phyloP scores from a whole-genome alignment of 2,888 invertebrate genomes.

The Agonopterix subpropinquella region DNA sequence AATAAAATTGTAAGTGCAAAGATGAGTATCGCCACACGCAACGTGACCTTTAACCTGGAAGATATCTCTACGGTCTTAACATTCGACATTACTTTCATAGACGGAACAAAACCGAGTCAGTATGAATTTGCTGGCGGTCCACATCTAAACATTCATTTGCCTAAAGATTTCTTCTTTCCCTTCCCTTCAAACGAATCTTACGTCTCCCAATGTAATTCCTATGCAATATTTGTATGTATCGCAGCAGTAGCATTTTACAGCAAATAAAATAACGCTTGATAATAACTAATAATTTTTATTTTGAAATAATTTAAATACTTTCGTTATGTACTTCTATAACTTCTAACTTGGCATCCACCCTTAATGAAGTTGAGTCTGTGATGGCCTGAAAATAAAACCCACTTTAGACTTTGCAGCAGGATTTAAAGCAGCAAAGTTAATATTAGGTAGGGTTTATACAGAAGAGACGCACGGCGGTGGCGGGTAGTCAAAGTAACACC shows the following conservation, averaged over 20 bases:
- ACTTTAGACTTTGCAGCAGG: constrained; percentile 26
- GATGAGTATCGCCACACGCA: constrained; percentile 24
- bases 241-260: constrained; percentile 11
- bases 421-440: constrained; percentile 15
- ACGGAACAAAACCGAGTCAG: constrained; percentile 40
- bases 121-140: constrained; percentile 74
- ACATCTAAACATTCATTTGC: constrained; percentile 78
- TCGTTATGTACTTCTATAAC: constrained; percentile 56
- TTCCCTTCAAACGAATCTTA: constrained; percentile 54
- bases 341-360: constrained; percentile 62
- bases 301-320: constrained; percentile 71
- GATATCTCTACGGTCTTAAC: constrained; percentile 44
- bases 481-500: too few species aligned
- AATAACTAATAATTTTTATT: constrained; percentile 70
- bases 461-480: too few species aligned
- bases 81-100: constrained; percentile 50
- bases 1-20: constrained; percentile 42
- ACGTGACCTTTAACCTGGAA: constrained; percentile 38
- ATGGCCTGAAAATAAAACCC: constrained; percentile 64
- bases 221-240: constrained; percentile 6
- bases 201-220: constrained; percentile 4
- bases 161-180: constrained; percentile 85
- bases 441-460: too few species aligned
- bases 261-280: constrained; percentile 62
- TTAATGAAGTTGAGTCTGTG: constrained; percentile 49